These are phyloP conservation scores for Microctenopoma lineatum DNA, from an alignment of 2,797 vertebrate genomes.

Conservation along the genomic window DNA sequence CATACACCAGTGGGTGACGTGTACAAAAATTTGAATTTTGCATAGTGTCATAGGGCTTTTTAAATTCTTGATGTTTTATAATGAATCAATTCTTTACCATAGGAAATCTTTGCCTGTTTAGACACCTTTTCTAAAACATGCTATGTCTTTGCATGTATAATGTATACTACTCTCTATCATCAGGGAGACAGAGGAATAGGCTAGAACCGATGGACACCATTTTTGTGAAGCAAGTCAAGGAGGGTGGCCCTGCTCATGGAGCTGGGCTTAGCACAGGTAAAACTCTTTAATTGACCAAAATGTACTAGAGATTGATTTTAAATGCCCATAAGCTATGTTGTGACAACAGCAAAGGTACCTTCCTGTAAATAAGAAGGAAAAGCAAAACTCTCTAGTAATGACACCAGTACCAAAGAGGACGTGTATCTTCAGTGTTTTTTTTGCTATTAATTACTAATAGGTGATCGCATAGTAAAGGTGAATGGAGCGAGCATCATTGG, in stretches of 20 bases:
- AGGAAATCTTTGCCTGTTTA: no score
- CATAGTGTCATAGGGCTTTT: no score
- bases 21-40: no score
- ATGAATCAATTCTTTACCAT: neutral
- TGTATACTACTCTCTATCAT: slow-evolving; percentile 18
- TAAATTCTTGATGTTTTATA: neutral
- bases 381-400: neutral
- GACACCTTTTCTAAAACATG: neutral
- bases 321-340: neutral
- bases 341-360: neutral
- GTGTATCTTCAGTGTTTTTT: no score
- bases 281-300: neutral
- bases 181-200: slow-evolving; percentile 91
- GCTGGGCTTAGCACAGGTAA: slow-evolving; percentile 97
- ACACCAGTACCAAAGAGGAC: no score
- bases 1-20: no score
- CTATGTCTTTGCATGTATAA: slow-evolving; percentile 1
- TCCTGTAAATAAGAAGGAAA: slow-evolving; percentile 13
- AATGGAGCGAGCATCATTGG: slow-evolving; percentile 98
- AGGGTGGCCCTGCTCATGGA: slow-evolving; percentile 92
- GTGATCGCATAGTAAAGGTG: slow-evolving; percentile 98
- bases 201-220: slow-evolving; percentile 99
- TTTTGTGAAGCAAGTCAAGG: slow-evolving; percentile 98
- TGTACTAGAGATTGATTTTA: neutral
- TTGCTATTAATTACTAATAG: slow-evolving; percentile 70